phyloP scores from a whole-genome alignment of 2,113 vertebrate species.

The Salminus brasiliensis region DNA sequence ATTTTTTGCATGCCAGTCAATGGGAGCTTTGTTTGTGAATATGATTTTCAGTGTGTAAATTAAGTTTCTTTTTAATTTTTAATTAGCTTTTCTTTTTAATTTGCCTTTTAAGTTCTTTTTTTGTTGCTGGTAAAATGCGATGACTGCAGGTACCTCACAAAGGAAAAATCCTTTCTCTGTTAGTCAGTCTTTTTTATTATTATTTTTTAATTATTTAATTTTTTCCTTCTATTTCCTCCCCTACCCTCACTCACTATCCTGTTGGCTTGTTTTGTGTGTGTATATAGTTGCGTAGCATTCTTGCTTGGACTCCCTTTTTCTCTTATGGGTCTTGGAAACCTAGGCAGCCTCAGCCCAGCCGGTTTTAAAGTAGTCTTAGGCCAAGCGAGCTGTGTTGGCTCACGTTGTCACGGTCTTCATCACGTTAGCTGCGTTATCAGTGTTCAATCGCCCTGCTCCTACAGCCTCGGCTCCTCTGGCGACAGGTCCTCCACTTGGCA shows the following conservation, averaged over 20 bases:
- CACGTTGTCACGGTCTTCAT: background rate
- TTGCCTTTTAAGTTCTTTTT: slow-evolving; percentile 41
- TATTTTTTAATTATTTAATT: too few species aligned
- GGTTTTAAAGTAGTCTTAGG: slow-evolving; percentile 7
- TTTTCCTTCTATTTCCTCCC: background rate
- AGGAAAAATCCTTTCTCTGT: background rate
- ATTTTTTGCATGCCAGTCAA: slow-evolving; percentile 42
- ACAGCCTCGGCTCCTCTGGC: slow-evolving; percentile 27
- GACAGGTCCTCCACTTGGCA: background rate
- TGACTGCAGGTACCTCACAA: slow-evolving; percentile 33
- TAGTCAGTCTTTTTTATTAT: slow-evolving; percentile 2
- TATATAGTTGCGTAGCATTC: slow-evolving; percentile 25
- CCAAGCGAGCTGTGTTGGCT: background rate
- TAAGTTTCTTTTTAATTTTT: slow-evolving; percentile 58
- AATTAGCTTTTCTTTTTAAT: slow-evolving; percentile 34
- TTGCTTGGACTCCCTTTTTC: background rate
- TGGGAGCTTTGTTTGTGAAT: slow-evolving; percentile 61
- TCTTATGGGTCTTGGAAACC: background rate
- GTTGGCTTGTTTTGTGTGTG: slow-evolving; percentile 1
- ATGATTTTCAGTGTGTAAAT: slow-evolving; percentile 75
- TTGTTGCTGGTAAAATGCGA: slow-evolving; percentile 25
- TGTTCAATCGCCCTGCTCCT: background rate
- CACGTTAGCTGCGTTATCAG: background rate
- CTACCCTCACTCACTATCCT: background rate
- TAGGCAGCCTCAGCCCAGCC: background rate